These are phyloP conservation scores for Oscheius sp. DNA, from an alignment of 2,888 invertebrate species.

Conservation along the genomic window DNA sequence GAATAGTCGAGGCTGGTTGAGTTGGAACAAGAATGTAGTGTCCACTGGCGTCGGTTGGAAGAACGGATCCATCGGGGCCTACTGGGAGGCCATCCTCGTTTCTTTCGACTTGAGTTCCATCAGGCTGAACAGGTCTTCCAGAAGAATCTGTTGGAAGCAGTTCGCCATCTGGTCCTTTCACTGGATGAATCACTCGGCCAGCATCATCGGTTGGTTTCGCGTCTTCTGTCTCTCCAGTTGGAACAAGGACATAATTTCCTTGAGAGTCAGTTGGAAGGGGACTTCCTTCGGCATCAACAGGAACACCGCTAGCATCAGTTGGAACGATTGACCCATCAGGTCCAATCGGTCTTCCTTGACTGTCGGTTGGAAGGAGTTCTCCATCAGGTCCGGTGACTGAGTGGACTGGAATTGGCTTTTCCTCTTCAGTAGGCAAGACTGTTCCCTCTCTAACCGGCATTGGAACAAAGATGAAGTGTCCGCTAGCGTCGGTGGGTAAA, in stretches of 20 bases:
- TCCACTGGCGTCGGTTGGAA: conserved; percentile 49
- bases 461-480: conserved; percentile 28
- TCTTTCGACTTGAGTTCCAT: conserved; percentile 40
- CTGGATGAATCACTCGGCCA: conserved; percentile 29
- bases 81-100: conserved; percentile 48
- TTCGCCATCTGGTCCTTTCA: conserved; percentile 43
- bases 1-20: conserved; percentile 40
- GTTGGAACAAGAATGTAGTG: too few species aligned
- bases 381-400: conserved; percentile 40
- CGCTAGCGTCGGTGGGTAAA: conserved; percentile 38
- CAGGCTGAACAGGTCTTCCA: conserved; percentile 44
- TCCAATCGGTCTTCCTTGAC: conserved; percentile 39
- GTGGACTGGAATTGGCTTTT: background rate
- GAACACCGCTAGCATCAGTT: conserved; percentile 49
- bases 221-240: background rate
- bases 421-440: conserved; percentile 44
- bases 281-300: conserved; percentile 35
- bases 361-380: conserved; percentile 40
- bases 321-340: conserved; percentile 41
- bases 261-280: conserved; percentile 54
- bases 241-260: conserved; percentile 36
- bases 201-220: conserved; percentile 23
- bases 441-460: too few species aligned
- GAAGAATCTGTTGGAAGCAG: conserved; percentile 36
- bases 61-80: conserved; percentile 41